These are phyloP conservation scores for Exephanes ischioxanthus DNA, from an alignment of 2,888 invertebrate species.

Conservation along the genomic window DNA sequence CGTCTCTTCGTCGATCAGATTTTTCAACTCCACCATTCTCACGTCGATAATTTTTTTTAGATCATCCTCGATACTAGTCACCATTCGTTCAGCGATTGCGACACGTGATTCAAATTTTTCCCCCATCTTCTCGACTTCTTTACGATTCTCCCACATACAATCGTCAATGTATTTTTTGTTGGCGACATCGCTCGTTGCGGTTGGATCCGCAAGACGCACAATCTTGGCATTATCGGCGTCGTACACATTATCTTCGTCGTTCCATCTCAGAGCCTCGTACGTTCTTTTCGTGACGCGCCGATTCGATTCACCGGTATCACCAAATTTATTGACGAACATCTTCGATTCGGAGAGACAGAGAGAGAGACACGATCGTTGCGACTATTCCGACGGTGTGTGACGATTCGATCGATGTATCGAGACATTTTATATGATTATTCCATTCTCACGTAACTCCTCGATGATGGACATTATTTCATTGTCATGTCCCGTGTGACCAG, in stretches of 20 bases:
- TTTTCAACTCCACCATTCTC: too few species aligned
- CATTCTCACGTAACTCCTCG: conserved; percentile 18
- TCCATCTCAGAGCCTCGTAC: background rate
- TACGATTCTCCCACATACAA: background rate
- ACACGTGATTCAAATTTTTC: too few species aligned
- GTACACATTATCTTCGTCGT: background rate
- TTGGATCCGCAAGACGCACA: background rate
- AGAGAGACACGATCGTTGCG: too few species aligned
- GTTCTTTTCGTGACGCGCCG: background rate
- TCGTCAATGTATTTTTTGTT: background rate
- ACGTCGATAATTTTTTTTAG: too few species aligned
- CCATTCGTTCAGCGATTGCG: too few species aligned
- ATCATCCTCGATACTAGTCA: too few species aligned
- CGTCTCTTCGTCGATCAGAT: too few species aligned
- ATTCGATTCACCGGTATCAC: background rate
- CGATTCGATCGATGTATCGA: background rate
- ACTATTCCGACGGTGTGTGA: background rate
- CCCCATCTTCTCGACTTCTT: too few species aligned
- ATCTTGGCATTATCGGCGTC: background rate
- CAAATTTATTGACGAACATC: conserved; percentile 27
- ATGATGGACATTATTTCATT: conserved; percentile 35
- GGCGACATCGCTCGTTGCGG: background rate
- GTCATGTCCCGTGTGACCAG: conserved; percentile 18
- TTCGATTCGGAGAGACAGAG: background rate
- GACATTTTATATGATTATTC: background rate